Evolutionary conservation across 2,113 vertebrate genomes (phyloP).

Genomic region (Corvus cornix): DNA sequence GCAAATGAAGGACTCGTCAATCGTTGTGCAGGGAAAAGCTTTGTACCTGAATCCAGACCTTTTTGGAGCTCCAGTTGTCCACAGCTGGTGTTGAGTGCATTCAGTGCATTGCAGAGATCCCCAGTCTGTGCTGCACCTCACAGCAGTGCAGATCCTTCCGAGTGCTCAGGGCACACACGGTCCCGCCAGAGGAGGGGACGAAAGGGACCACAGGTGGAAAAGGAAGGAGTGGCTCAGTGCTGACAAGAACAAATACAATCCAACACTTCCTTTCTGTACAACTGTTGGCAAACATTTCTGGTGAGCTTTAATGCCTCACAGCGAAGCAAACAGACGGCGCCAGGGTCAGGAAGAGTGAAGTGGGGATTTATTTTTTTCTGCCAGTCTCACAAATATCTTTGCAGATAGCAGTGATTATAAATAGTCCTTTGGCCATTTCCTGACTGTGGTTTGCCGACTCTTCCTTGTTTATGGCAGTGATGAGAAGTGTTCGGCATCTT

Average conservation of each 20-base stretch:
- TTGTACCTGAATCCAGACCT: fast-evolving
- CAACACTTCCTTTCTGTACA: not conserved
- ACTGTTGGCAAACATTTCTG: not conserved
- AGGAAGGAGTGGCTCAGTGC: not conserved
- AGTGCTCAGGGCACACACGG: fast-evolving
- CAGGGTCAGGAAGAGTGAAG: constrained; percentile 7
- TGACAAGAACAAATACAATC: not conserved
- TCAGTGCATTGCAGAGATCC: not conserved
- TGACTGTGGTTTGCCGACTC: not conserved
- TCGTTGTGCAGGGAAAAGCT: not conserved
- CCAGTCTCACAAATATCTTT: not conserved
- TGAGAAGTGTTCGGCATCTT: not conserved
- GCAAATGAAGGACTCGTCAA: not conserved
- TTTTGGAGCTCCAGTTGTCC: not conserved
- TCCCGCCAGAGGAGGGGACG: fast-evolving
- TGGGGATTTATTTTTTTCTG: not conserved
- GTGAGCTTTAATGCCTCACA: not conserved
- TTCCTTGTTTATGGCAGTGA: not conserved
- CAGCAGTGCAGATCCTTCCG: fast-evolving
- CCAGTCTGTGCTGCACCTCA: fast-evolving
- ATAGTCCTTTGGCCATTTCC: constrained; percentile 39
- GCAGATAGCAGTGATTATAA: constrained; percentile 18
- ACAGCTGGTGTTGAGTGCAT: not conserved
- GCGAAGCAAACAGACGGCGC: not conserved
- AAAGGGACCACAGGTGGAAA: not conserved